Base-by-base conservation (phyloP, 1,140 invertebrate genomes). In the Leptinotarsa lineolata region DNA sequence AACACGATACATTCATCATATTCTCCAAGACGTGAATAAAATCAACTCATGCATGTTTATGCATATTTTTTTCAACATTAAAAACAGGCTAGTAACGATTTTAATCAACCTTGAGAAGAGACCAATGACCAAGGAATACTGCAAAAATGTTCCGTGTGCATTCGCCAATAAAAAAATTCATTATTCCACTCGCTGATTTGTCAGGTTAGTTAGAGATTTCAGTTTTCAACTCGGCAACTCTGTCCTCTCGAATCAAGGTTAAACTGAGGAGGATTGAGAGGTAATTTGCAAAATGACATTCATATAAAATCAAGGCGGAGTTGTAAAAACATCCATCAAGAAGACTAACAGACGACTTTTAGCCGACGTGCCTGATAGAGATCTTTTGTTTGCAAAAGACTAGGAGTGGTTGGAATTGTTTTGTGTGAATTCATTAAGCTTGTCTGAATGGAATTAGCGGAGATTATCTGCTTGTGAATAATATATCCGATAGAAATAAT, bases 321-420 rank as follows among this genome's bases (percentile, higher is more conserved):
- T 54, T 16, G n/a, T 54, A 18, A 54, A 54, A 54, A 54, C 48
- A 54, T 54, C 48, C n/a, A 54, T 54, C 48, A 18, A 54, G n/a
- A 54, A 54, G 48, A 54, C 48, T 16, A 54, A 54, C 48, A 54
- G 48, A 54, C 48, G 48, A 54, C 48, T 54, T 3, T 54, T 54
- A 54, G 48, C 2, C 48, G 48, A 54, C 48, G 48, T 54, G 15
- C 48, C 48, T n/a, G 48, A 54, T 54, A 54, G 48, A 54, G 48
- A 54, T 54, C 48, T 54, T 54, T 54, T 54, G 48, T 54, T 54
- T 54, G 48, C 48, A 54, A 54, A 54, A 54, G 48, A n/a, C 48
- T 16, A 54, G 48, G 48, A 54, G 48, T 54, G 48, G 48, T n/a
- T 54, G 48, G 48, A 16, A 54, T 54, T 54, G 48, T 54, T 54